phyloP scores from a whole-genome alignment of 2,797 vertebrate species.

The Atherinosoma microstoma region DNA sequence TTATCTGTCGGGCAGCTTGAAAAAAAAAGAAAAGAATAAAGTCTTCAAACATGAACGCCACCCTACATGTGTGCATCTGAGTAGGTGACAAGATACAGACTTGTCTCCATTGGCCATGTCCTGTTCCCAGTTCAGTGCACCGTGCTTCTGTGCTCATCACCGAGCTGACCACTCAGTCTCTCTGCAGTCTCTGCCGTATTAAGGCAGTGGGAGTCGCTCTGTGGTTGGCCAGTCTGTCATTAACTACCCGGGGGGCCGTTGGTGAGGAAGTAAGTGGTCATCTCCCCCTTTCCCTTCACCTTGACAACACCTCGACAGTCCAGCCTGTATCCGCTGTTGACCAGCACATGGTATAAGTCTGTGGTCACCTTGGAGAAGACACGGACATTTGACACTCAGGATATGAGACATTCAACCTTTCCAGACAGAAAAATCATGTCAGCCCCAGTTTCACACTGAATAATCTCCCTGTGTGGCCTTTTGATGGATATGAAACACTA shows the following conservation, averaged over 20 bases:
- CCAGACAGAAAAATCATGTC: slow-evolving; percentile 13
- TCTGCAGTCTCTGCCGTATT: slow-evolving; percentile 58
- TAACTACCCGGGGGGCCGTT: slow-evolving; percentile 90
- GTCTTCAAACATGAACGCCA: slow-evolving; percentile 50
- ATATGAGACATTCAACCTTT: slow-evolving; percentile 36
- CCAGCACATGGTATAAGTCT: slow-evolving; percentile 93
- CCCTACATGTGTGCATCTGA: slow-evolving; percentile 52
- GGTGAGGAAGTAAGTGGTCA: slow-evolving; percentile 98
- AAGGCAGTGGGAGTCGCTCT: slow-evolving; percentile 64
- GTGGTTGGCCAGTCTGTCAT: slow-evolving; percentile 54
- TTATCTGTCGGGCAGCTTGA: slow-evolving; percentile 71
- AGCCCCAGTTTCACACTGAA: neutral
- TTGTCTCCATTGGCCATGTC: slow-evolving; percentile 34
- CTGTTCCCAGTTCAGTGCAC: slow-evolving; percentile 46
- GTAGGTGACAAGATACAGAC: slow-evolving; percentile 51
- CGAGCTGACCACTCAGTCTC: slow-evolving; percentile 57
- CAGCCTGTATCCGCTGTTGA: slow-evolving; percentile 91
- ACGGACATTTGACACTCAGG: slow-evolving; percentile 50
- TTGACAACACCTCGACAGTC: slow-evolving; percentile 93
- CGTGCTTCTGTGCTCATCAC: slow-evolving; percentile 28
- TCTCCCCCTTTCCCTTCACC: slow-evolving; percentile 98
- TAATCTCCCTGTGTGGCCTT: neutral
- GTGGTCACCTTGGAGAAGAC: slow-evolving; percentile 89
- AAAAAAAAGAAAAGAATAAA: slow-evolving; percentile 32
- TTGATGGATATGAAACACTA: neutral